A percentile compares a stretch with the other conserved stretches of the same genome.
Conservation (phyloP, 1,140 invertebrate species). For the Apolygus lucorum region DNA sequence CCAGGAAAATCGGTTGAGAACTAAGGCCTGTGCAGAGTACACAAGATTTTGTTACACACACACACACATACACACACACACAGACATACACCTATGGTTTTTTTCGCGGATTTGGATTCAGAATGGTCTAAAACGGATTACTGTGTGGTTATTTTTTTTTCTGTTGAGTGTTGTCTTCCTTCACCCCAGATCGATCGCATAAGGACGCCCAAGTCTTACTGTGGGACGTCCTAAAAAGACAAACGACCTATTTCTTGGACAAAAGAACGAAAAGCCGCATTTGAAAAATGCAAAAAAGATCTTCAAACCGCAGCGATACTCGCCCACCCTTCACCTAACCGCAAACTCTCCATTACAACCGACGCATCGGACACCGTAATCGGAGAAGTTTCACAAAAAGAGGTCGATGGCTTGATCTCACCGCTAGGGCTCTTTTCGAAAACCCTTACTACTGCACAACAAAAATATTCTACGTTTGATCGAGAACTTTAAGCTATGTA, state of each 20-base stretch:
- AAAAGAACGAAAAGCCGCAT: slow-evolving; percentile 27
- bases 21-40: too few species aligned
- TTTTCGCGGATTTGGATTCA: too few species aligned
- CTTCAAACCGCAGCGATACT: not conserved
- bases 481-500: not conserved
- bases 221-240: too few species aligned
- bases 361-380: not conserved
- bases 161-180: too few species aligned
- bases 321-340: not conserved
- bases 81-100: too few species aligned
- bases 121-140: too few species aligned
- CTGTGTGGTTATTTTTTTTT: too few species aligned
- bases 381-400: not conserved
- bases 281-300: slow-evolving; percentile 30
- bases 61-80: too few species aligned
- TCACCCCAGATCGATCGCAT: too few species aligned
- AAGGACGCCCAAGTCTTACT: too few species aligned
- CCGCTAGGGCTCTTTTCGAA: not conserved
- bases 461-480: not conserved
- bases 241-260: slow-evolving; percentile 35
- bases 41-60: too few species aligned
- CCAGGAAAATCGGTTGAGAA: too few species aligned
- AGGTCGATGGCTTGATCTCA: not conserved
- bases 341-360: not conserved
- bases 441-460: not conserved